Percentiles rank a stretch among this genome's conserved stretches.
phyloP scores from a whole-genome alignment of 2,888 invertebrate genomes.

The Zhuqinia jingwanae region DNA sequence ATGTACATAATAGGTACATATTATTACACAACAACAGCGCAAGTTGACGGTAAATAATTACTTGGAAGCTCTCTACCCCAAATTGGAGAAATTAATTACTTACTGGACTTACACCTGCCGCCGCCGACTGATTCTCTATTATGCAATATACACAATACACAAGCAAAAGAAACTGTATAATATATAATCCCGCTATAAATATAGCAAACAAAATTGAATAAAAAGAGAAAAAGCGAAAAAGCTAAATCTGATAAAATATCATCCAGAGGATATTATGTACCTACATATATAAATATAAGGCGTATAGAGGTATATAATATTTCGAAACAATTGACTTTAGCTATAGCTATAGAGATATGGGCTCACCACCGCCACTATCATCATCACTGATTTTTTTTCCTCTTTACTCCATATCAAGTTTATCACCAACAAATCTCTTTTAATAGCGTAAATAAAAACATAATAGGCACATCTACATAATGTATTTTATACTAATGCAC shows the following conservation, averaged over 20 bases:
- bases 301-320: neutral
- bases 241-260: slow-evolving; percentile 8
- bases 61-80: slow-evolving; percentile 42
- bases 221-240: slow-evolving; percentile 8
- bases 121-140: slow-evolving; percentile 16
- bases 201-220: neutral
- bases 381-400: no score
- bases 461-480: neutral
- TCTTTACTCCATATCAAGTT: neutral
- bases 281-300: no score
- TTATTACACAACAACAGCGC: neutral
- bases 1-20: no score
- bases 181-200: neutral
- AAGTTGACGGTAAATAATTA: slow-evolving; percentile 56
- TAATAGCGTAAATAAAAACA: slow-evolving; percentile 1
- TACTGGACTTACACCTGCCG: slow-evolving; percentile 58
- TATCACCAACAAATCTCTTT: slow-evolving; percentile 23
- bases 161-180: neutral
- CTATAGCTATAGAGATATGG: no score
- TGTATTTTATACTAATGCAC: slow-evolving; percentile 1
- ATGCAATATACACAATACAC: neutral
- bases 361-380: no score
- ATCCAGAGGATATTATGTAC: neutral
- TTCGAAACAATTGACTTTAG: neutral
- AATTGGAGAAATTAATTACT: slow-evolving; percentile 68